phyloP scores from a whole-genome alignment of 2,797 vertebrate species.

The Anomalospiza imberbis region DNA sequence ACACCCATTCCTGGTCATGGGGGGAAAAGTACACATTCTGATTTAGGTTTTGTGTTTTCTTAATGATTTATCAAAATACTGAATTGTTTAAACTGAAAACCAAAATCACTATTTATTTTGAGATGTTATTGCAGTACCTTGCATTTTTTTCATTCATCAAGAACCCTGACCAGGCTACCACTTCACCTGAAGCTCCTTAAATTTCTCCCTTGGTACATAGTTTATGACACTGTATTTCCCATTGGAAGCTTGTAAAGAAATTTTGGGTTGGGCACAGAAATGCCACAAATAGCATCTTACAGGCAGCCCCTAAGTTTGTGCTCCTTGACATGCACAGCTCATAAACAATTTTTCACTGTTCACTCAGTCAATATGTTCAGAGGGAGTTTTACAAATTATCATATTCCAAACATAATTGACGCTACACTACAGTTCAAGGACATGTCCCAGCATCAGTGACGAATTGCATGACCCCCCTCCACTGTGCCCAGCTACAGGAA shows the following conservation, averaged over 20 bases:
- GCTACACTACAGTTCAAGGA: not conserved
- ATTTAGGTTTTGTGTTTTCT: not conserved
- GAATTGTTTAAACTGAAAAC: not conserved
- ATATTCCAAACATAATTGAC: not conserved
- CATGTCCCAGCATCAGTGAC: not conserved
- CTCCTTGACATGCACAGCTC: not conserved
- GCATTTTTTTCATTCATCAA: not conserved
- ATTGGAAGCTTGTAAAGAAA: not conserved
- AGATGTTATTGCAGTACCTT: not conserved
- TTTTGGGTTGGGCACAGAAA: not conserved
- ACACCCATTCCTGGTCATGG: fast-evolving
- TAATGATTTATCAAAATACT: not conserved
- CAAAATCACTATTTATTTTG: not conserved
- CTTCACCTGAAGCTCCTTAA: not conserved
- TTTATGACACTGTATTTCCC: not conserved
- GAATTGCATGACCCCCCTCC: not conserved
- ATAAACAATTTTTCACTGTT: not conserved
- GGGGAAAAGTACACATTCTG: not conserved
- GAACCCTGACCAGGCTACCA: not conserved
- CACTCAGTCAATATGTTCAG: not conserved
- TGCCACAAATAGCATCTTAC: not conserved
- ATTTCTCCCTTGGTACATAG: not conserved
- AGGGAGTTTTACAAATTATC: not conserved
- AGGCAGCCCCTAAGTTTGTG: not conserved
- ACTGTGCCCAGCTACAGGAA: not conserved